A percentile compares a stretch with the other conserved stretches of the same genome.
Conservation (phyloP, 2,797 vertebrate genomes). For the Carapus acus region DNA sequence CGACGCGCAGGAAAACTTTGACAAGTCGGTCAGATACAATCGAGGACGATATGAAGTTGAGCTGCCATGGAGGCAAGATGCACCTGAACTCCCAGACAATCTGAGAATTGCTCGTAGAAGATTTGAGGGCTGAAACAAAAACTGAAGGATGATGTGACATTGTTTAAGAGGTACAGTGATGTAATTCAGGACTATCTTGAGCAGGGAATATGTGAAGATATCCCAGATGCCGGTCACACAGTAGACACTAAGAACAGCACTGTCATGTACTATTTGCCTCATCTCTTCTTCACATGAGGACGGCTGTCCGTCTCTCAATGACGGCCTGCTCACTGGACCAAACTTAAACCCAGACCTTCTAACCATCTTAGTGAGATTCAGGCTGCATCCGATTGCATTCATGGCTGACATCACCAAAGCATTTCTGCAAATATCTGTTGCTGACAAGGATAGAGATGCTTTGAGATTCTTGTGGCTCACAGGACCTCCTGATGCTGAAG, state of each 20-base stretch:
- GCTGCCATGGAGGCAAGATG: constrained; percentile 3
- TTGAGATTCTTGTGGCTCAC: constrained; percentile 6
- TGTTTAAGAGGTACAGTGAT: constrained; percentile 4
- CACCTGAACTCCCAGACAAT: too few species aligned
- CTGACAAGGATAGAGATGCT: constrained; percentile 2
- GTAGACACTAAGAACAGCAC: not conserved
- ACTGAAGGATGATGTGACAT: too few species aligned
- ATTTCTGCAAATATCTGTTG: constrained; percentile 2
- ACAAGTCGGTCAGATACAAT: too few species aligned
- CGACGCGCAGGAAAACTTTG: too few species aligned
- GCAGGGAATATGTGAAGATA: constrained; percentile 14
- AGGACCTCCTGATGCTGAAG: not conserved
- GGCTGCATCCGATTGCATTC: constrained; percentile 9
- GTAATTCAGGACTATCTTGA: constrained; percentile 13
- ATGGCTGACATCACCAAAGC: constrained; percentile 3
- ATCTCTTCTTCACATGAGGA: constrained; percentile 30
- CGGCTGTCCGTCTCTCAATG: constrained; percentile 12
- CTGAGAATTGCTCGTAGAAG: too few species aligned
- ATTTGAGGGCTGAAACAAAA: too few species aligned
- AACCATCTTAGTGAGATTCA: constrained; percentile 21
- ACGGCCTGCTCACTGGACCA: constrained; percentile 17
- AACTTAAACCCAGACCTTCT: constrained; percentile 33
- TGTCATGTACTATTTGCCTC: constrained; percentile 17
- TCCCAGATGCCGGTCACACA: not conserved
- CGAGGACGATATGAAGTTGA: constrained; percentile 18